phyloP scores from a whole-genome alignment of 2,113 vertebrate species.

The Felis chaus region DNA sequence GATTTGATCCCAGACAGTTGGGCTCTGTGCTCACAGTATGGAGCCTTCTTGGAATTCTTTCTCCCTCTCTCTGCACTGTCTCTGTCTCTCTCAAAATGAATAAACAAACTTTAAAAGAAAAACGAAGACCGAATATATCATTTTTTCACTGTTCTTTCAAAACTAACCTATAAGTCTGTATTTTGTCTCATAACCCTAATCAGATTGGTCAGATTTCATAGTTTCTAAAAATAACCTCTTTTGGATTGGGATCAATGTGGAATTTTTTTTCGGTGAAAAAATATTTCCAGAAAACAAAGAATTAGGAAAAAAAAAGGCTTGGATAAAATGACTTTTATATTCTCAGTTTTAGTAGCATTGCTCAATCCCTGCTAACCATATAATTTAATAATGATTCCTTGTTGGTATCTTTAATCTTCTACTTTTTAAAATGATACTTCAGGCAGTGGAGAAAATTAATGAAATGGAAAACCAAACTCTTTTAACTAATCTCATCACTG shows the following conservation, averaged over 20 bases:
- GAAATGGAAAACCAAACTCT: conserved; percentile 34
- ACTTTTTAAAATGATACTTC: conserved; percentile 50
- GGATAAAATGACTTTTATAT: conserved; percentile 14
- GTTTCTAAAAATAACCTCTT: conserved; percentile 42
- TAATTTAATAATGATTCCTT: conserved; percentile 68
- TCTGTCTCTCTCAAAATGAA: no score
- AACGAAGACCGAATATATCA: not conserved
- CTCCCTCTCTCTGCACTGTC: no score
- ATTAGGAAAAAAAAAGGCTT: not conserved
- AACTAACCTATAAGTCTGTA: not conserved
- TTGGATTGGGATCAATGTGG: not conserved
- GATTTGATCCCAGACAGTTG: no score
- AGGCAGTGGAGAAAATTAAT: conserved; percentile 38
- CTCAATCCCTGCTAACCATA: not conserved
- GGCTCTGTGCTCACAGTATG: no score
- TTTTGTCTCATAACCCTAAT: not conserved
- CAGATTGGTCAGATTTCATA: not conserved
- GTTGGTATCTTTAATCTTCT: conserved; percentile 43
- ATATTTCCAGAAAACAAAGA: conserved; percentile 53
- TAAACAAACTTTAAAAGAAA: no score
- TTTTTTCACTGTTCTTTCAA: conserved; percentile 11
- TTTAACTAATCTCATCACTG: conserved; percentile 45
- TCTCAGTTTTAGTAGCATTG: conserved; percentile 26
- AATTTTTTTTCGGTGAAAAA: conserved; percentile 20
- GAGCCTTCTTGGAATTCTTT: no score